phyloP scores from a whole-genome alignment of 1,140 invertebrate species.

The Ladona fulva region DNA sequence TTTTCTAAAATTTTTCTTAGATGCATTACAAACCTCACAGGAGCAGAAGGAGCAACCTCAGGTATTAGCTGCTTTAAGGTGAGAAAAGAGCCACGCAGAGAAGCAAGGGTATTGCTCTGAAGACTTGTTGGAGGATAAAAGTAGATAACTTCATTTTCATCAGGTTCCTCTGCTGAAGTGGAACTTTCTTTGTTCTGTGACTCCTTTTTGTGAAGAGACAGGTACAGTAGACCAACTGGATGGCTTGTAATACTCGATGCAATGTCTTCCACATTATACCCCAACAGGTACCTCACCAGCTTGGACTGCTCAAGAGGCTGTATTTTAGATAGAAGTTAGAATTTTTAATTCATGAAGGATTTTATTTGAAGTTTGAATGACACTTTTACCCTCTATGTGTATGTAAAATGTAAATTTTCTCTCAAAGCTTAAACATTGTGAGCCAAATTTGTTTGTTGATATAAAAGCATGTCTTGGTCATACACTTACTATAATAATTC shows the following conservation, averaged over 20 bases:
- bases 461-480: no score
- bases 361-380: no score
- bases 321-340: no score
- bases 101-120: constrained; percentile 47
- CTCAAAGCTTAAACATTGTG: no score
- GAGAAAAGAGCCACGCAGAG: constrained; percentile 53
- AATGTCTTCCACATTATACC: constrained; percentile 36
- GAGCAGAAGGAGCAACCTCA: constrained; percentile 46
- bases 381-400: no score
- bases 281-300: constrained; percentile 41
- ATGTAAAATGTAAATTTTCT: no score
- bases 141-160: constrained; percentile 55
- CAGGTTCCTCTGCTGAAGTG: constrained; percentile 40
- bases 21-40: constrained; percentile 33
- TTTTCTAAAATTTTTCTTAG: constrained; percentile 22
- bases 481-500: no score
- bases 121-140: constrained; percentile 49
- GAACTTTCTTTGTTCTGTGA: constrained; percentile 38
- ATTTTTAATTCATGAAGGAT: no score
- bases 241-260: constrained; percentile 42
- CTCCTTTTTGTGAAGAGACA: constrained; percentile 42
- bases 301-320: constrained; percentile 36
- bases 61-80: constrained; percentile 57
- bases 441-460: no score
- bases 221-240: constrained; percentile 49